Conservation (phyloP, 2,888 invertebrate genomes). For the Heliconius aoede region DNA sequence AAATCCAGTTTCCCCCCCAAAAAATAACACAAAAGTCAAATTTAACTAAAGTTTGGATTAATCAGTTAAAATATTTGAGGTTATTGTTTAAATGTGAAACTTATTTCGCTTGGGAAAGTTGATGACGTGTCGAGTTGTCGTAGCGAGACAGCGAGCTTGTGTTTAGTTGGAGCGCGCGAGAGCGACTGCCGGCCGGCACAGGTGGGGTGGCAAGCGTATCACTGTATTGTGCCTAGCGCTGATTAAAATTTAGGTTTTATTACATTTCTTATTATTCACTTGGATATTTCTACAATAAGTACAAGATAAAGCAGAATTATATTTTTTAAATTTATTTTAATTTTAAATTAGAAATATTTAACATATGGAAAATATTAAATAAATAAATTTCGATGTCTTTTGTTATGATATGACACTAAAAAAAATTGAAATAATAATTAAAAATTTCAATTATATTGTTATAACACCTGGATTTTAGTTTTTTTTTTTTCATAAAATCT, state of each 20-base stretch:
- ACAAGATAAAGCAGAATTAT: background rate
- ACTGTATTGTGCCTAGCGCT: slow-evolving; percentile 15
- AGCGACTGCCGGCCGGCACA: slow-evolving; percentile 65
- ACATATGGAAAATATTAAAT: background rate
- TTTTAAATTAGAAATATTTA: background rate
- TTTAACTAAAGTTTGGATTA: background rate
- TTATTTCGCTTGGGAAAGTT: slow-evolving; percentile 71
- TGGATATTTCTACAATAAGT: background rate
- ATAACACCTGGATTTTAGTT: no score
- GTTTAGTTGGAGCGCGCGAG: slow-evolving; percentile 56
- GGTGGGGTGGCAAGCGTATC: slow-evolving; percentile 60
- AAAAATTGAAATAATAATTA: no score
- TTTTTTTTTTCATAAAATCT: no score
- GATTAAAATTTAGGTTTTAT: slow-evolving; percentile 9
- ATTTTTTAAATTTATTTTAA: background rate
- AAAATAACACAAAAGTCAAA: background rate
- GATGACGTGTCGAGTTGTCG: slow-evolving; percentile 66
- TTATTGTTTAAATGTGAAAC: slow-evolving; percentile 55
- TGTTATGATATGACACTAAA: background rate
- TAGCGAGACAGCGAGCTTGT: slow-evolving; percentile 50
- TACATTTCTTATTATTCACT: background rate
- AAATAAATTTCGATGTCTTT: background rate
- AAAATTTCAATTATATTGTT: no score
- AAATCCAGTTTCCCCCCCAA: slow-evolving; percentile 31
- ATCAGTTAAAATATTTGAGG: background rate